Evolutionary conservation across 2,888 invertebrate species (phyloP).

Genomic region (Clostera curtula): DNA sequence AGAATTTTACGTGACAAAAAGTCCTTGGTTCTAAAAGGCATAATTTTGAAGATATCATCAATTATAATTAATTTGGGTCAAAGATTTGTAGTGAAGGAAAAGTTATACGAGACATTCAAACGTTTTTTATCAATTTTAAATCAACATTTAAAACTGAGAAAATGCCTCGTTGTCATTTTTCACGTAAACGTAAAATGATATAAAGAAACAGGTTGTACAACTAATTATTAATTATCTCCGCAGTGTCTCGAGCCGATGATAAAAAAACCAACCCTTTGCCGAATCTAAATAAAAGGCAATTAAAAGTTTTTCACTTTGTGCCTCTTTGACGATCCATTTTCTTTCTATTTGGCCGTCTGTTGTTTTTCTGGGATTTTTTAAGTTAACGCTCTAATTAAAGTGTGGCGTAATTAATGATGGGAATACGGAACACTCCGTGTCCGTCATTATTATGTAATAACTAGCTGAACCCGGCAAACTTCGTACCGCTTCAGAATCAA

Average conservation of each 20-base stretch:
- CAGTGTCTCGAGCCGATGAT: constrained; percentile 12
- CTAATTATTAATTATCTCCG: constrained; percentile 13
- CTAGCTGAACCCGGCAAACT: no score
- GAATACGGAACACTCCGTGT: constrained; percentile 5
- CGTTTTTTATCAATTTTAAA: no score
- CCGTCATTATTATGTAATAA: constrained; percentile 3
- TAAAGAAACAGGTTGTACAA: background rate
- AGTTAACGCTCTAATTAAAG: constrained; percentile 10
- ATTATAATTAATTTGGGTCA: no score
- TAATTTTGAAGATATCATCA: no score
- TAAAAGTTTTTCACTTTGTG: constrained; percentile 26
- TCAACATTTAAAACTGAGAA: constrained; percentile 2
- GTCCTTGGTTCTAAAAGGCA: no score
- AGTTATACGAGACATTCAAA: no score
- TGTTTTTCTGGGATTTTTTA: constrained; percentile 11
- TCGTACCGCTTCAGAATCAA: no score
- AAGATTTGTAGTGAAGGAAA: no score
- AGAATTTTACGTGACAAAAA: no score
- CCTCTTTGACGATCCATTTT: constrained; percentile 24
- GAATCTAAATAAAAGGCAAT: constrained; percentile 22
- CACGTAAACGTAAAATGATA: background rate
- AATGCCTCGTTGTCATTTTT: background rate
- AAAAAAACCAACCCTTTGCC: constrained; percentile 19
- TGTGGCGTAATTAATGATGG: constrained; percentile 19
- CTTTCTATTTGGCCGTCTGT: constrained; percentile 14